Evolutionary conservation across 2,888 invertebrate species (phyloP).

Genomic region (Epistrophe grossulariae): DNA sequence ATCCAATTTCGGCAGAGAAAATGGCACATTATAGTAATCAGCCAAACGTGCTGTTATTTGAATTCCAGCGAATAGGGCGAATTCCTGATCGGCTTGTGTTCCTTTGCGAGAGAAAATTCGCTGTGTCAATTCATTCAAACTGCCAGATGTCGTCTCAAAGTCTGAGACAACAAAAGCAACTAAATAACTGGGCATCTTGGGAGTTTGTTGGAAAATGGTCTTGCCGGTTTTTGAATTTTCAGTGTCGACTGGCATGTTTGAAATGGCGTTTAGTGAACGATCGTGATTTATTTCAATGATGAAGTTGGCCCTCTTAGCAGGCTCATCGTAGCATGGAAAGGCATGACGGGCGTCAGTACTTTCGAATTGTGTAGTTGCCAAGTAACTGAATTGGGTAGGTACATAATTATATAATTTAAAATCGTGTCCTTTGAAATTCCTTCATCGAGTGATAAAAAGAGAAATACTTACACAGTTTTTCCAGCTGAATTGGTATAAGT

Average conservation of each 20-base stretch:
- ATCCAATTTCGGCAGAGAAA: conserved; percentile 92
- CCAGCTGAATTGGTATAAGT: conserved; percentile 82
- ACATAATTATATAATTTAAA: not conserved
- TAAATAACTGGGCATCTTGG: conserved; percentile 91
- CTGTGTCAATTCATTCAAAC: conserved; percentile 78
- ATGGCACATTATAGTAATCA: conserved; percentile 89
- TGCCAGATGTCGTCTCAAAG: conserved; percentile 81
- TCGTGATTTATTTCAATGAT: conserved; percentile 86
- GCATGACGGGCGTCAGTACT: conserved; percentile 86
- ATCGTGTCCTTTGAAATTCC: not conserved
- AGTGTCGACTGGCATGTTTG: conserved; percentile 76
- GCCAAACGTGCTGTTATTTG: conserved; percentile 88
- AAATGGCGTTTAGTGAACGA: conserved; percentile 78
- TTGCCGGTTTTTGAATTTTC: conserved; percentile 51
- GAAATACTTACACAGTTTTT: conserved; percentile 69
- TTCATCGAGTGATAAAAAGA: not conserved
- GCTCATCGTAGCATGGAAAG: conserved; percentile 91
- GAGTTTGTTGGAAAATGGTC: conserved; percentile 84
- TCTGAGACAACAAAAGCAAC: conserved; percentile 91
- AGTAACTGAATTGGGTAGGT: conserved; percentile 66
- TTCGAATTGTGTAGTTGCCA: conserved; percentile 87
- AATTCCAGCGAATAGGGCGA: conserved; percentile 90
- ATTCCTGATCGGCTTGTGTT: conserved; percentile 85
- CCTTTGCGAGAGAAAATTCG: conserved; percentile 81
- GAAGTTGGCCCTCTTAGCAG: conserved; percentile 87